Evolutionary conservation across 2,797 vertebrate genomes (phyloP).

Genomic region (Pipistrellus pygmaeus): DNA sequence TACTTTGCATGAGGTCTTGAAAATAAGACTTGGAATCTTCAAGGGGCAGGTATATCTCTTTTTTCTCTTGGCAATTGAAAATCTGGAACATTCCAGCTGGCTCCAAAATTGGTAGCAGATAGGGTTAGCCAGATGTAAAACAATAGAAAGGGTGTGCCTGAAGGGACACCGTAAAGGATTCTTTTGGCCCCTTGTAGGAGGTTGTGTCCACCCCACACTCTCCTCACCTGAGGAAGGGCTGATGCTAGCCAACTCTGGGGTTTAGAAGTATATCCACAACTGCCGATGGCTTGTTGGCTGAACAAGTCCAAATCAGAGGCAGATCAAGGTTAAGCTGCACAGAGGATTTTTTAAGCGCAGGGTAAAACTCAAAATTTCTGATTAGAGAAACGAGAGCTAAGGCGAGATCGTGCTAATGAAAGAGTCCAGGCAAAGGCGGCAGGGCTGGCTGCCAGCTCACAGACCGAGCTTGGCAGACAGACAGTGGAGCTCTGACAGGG

Average conservation of each 20-base stretch:
- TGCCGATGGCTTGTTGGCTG: not conserved
- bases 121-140: not conserved
- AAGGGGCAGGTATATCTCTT: not conserved
- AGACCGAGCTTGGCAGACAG: constrained; percentile 63
- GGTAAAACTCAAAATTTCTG: constrained; percentile 53
- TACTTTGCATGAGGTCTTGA: not conserved
- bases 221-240: not conserved
- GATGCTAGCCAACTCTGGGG: fast-evolving
- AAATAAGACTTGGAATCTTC: not conserved
- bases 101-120: not conserved
- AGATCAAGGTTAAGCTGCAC: not conserved
- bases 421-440: constrained; percentile 37
- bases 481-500: constrained; percentile 31
- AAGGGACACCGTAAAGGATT: not conserved
- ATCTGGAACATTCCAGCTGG: constrained; percentile 20
- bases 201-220: no score
- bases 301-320: constrained; percentile 18
- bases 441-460: constrained; percentile 58
- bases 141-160: not conserved
- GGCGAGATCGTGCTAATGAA: constrained; percentile 27
- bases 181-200: not conserved
- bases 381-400: constrained; percentile 62
- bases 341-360: not conserved
- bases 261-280: not conserved
- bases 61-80: not conserved